Evolutionary conservation across 1,140 invertebrate species (phyloP).

Genomic region (Sitophilus oryzae): DNA sequence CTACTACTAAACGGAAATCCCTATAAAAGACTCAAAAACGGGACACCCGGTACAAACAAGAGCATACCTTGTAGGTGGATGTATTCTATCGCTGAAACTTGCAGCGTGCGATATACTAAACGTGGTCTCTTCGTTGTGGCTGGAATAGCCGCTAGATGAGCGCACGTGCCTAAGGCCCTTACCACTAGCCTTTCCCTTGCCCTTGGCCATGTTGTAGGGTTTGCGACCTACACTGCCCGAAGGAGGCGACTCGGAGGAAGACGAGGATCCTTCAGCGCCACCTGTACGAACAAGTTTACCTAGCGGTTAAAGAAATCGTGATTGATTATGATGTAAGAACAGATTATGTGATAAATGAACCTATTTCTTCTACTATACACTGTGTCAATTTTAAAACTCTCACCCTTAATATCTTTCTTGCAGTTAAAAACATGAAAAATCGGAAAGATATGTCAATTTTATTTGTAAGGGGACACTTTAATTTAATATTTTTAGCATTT

Average conservation of each 20-base stretch:
- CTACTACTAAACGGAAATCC: too few relatives aligned
- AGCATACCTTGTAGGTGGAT: slow-evolving; percentile 58
- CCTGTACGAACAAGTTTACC: slow-evolving; percentile 29
- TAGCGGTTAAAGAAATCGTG: not conserved
- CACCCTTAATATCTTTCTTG: too few relatives aligned
- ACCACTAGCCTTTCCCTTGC: slow-evolving; percentile 53
- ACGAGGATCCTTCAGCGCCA: slow-evolving; percentile 62
- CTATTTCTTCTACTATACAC: too few relatives aligned
- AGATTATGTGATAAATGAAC: not conserved
- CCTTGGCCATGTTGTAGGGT: slow-evolving; percentile 57
- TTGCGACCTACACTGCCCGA: slow-evolving; percentile 55
- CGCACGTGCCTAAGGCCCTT: slow-evolving; percentile 56
- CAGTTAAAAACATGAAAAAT: too few relatives aligned
- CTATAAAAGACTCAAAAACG: too few relatives aligned
- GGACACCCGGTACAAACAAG: too few relatives aligned
- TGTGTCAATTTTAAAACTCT: too few relatives aligned
- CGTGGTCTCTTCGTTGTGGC: slow-evolving; percentile 75
- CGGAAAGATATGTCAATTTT: too few relatives aligned
- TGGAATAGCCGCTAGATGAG: slow-evolving; percentile 68
- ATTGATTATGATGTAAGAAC: not conserved
- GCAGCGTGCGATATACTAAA: slow-evolving; percentile 70
- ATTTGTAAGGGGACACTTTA: too few relatives aligned
- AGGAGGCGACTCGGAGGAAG: slow-evolving; percentile 62
- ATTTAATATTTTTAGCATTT: too few relatives aligned
- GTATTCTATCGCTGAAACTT: slow-evolving; percentile 67